phyloP scores from a whole-genome alignment of 2,888 invertebrate species.

The Oeneis ivallda region DNA sequence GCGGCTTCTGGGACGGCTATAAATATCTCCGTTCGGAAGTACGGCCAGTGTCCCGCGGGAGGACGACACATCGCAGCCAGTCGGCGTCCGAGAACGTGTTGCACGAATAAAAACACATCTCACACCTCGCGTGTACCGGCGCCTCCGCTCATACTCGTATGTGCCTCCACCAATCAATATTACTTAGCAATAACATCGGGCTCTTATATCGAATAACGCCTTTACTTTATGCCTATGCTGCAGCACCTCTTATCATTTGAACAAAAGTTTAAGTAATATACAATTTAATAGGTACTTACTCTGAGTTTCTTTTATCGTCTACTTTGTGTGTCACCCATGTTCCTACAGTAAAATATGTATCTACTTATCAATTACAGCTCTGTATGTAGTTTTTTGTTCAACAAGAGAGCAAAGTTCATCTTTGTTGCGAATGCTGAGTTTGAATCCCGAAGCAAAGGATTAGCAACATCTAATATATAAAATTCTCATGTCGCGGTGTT shows the following conservation, averaged over 20 bases:
- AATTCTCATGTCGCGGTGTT: too few species aligned
- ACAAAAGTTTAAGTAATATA: background rate
- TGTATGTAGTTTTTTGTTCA: background rate
- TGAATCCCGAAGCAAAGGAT: too few species aligned
- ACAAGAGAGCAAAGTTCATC: too few species aligned
- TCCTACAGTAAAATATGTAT: background rate
- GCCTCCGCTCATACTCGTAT: slow-evolving; percentile 40
- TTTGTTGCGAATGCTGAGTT: too few species aligned
- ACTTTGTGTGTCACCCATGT: background rate
- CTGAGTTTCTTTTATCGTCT: background rate
- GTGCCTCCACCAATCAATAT: slow-evolving; percentile 71
- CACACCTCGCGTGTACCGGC: slow-evolving; percentile 60
- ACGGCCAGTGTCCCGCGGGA: slow-evolving; percentile 79
- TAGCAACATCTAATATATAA: too few species aligned
- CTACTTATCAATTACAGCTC: background rate
- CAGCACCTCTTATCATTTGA: slow-evolving; percentile 37
- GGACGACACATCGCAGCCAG: slow-evolving; percentile 66
- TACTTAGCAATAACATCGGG: slow-evolving; percentile 69
- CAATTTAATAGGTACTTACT: background rate
- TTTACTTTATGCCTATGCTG: slow-evolving; percentile 52
- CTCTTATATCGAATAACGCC: slow-evolving; percentile 57
- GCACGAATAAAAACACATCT: slow-evolving; percentile 76
- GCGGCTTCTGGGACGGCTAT: slow-evolving; percentile 80
- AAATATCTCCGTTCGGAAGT: slow-evolving; percentile 81
- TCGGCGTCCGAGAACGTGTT: slow-evolving; percentile 74